A percentile compares a stretch with the other conserved stretches of the same genome.
phyloP scores from a whole-genome alignment of 2,113 vertebrate genomes.

The Porphyrio hochstetteri region DNA sequence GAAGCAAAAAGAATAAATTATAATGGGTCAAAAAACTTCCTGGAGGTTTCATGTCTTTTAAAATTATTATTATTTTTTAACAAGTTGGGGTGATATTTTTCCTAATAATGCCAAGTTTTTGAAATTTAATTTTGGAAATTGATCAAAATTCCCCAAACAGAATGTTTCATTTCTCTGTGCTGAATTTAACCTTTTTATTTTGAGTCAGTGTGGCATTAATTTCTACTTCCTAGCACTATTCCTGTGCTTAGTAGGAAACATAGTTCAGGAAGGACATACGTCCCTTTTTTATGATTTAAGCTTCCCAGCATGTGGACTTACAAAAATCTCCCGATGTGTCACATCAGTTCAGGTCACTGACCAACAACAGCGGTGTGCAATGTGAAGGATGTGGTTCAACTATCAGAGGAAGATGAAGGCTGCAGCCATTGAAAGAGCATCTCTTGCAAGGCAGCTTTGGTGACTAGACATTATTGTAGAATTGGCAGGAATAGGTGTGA shows the following conservation, averaged over 20 bases:
- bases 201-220: not conserved
- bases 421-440: not conserved
- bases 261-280: not conserved
- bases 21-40: not conserved
- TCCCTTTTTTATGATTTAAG: not conserved
- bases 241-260: not conserved
- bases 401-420: not conserved
- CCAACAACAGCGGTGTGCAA: rapidly evolving
- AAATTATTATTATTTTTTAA: not conserved
- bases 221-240: not conserved
- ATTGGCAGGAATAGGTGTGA: not conserved
- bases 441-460: not conserved
- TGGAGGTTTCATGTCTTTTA: not conserved
- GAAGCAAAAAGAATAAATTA: not conserved
- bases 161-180: not conserved
- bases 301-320: not conserved
- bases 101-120: not conserved
- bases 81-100: not conserved
- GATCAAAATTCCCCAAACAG: not conserved
- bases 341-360: not conserved
- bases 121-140: not conserved
- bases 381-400: not conserved
- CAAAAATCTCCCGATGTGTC: not conserved
- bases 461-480: not conserved
- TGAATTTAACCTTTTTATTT: not conserved